Percentiles rank a stretch among this genome's conserved stretches.
These are phyloP conservation scores for Cossypha caffra DNA, from an alignment of 2,797 vertebrate genomes.

Conservation along the genomic window DNA sequence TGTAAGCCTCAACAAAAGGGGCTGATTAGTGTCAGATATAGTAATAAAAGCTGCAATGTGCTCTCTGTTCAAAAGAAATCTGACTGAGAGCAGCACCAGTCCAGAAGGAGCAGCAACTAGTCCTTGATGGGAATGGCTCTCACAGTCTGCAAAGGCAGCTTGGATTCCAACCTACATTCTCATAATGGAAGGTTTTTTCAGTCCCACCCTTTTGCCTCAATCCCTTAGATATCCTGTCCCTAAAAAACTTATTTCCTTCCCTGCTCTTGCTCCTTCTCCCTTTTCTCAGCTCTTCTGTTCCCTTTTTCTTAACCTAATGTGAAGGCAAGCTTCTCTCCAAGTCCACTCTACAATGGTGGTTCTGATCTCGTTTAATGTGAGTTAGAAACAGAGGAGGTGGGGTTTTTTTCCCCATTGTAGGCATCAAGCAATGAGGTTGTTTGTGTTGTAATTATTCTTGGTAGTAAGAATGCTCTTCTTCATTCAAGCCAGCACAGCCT, in stretches of 20 bases:
- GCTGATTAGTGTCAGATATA: neutral
- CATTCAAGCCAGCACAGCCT: conserved; percentile 46
- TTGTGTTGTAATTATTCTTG: neutral
- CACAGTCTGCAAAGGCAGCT: neutral
- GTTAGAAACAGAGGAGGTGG: neutral
- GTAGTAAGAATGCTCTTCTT: conserved; percentile 43
- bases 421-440: neutral
- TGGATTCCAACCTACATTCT: neutral
- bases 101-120: neutral
- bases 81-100: neutral
- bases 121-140: neutral
- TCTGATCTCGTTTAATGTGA: neutral
- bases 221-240: neutral
- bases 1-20: neutral
- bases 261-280: neutral
- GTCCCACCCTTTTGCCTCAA: neutral
- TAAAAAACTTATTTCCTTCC: neutral
- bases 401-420: neutral
- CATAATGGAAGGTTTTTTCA: fast-evolving
- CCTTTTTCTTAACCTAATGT: neutral
- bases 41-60: neutral
- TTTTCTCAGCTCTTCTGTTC: neutral
- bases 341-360: neutral
- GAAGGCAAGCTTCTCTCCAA: neutral
- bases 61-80: neutral